Base-by-base conservation (phyloP, 1,140 invertebrate species). In the Leucophenga varia region DNA sequence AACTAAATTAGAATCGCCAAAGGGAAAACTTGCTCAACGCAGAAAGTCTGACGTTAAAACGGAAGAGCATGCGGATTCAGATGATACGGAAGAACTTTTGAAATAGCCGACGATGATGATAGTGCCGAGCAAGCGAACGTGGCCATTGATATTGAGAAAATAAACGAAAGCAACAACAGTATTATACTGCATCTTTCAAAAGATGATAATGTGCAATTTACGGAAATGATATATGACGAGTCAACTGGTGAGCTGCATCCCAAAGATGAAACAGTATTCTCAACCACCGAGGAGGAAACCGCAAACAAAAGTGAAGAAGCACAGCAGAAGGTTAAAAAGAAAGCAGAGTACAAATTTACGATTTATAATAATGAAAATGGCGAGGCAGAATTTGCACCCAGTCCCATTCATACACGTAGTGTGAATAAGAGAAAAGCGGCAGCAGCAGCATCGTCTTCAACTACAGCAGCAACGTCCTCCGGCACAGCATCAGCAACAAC, bases 291-390 rank as follows among this genome's bases (percentile, higher is more conserved):
- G n/a, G n/a, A n/a, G n/a, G n/a, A n/a, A n/a, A n/a, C n/a, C n/a
- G n/a, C n/a, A n/a, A n/a, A n/a, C n/a, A n/a, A n/a, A n/a, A n/a
- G n/a, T n/a, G n/a, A n/a, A n/a, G n/a, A n/a, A n/a, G n/a, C n/a
- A n/a, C n/a, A n/a, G n/a, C n/a, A n/a, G n/a, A n/a, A n/a, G n/a
- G n/a, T n/a, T n/a, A 37, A 19, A 3, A 52, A 55, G n/a, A 41
- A 47, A 10, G 48, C 43, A 13, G 52, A 55, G 39, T 60, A 58
- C 32, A 55, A 55, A 40, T 58, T 58, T 47, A 49, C 51, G 1
- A 52, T 59, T 13, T 57, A 57, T 6, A 60, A 65, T 13, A 57
- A 52, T 31, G 43, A 47, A 10, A 59, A 54, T 28, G 57, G 57
- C 1, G 61, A 55, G 12, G 40, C 52, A 19, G 52, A 59, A 17